Evolutionary conservation across 2,113 vertebrate species (phyloP).

Genomic region (Fulmarus glacialis): DNA sequence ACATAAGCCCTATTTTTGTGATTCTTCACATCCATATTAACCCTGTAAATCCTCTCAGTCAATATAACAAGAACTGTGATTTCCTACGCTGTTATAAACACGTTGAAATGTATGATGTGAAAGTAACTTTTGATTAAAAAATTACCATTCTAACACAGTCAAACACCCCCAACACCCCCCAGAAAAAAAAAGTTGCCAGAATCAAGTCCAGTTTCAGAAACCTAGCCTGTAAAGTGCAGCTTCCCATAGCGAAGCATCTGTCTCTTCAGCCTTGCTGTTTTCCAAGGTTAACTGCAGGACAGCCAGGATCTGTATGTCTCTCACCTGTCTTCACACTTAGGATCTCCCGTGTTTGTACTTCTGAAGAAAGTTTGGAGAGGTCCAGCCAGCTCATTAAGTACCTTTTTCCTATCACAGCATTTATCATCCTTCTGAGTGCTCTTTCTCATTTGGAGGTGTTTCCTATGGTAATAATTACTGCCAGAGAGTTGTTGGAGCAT

Average conservation of each 20-base stretch:
- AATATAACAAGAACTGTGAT: neutral
- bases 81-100: neutral
- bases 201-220: neutral
- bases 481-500: neutral
- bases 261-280: neutral
- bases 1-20: neutral
- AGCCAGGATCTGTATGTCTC: neutral
- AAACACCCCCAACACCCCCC: neutral
- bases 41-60: neutral
- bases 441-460: neutral
- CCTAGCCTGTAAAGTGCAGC: neutral
- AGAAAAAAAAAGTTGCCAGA: no score
- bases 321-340: neutral
- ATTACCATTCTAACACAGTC: neutral
- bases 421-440: neutral
- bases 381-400: neutral
- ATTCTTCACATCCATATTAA: neutral
- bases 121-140: neutral
- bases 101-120: rapidly evolving
- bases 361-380: neutral
- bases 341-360: no score
- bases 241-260: rapidly evolving
- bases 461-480: neutral
- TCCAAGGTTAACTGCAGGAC: no score
- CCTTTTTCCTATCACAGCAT: neutral